Evolutionary conservation across 2,888 invertebrate species (phyloP), one percentile per base, ranked within the genome.

Genomic region (Platerodrilus igneus): DNA sequence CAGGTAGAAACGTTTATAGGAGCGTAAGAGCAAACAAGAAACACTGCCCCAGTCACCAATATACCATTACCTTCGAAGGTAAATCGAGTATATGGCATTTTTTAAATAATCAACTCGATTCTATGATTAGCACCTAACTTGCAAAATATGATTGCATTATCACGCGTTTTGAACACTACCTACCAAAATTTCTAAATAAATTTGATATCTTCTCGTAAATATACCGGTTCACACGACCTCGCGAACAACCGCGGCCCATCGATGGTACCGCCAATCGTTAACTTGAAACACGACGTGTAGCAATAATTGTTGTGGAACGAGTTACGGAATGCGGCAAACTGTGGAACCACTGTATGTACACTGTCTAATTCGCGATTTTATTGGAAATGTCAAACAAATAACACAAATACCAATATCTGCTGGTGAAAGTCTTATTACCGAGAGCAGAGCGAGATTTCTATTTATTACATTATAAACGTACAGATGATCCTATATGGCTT

Each of bases 191-290:
- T 59, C 61, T 62, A 63, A 64, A 64, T 63, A 65, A 63, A 63
- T 65, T 63, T 62, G 59, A 60, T 59, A 59, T 55, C 57, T 56
- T 57, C 60, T 43, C 26, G 63, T 57, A 63, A 57, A 55, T 57
- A 62, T 58, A 61, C 62, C 62, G 58, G 57, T 57, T 59, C 56
- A 60, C 56, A 54, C 63, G 64, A 64, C 64, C 63, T 63, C 66
- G 65, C 60, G 63, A 52, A 48, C 50, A 57, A 59, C 62, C 67
- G 64, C 62, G 57, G 54, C 52, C 58, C 62, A 60, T 63, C 64
- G 64, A 42, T 40, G 41, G 25, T 29, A 34, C 39, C 43, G 39
- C 45, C 43, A 45, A 41, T 30, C 39, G 37, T 37, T 36, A 29
- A 37, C 42, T 37, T 34, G 33, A 40, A 45, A 43, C 41, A 26